Evolutionary conservation across 2,888 invertebrate genomes (phyloP), one percentile per base, ranked within the genome.

Genomic region (Lamellibrachia satsuma): DNA sequence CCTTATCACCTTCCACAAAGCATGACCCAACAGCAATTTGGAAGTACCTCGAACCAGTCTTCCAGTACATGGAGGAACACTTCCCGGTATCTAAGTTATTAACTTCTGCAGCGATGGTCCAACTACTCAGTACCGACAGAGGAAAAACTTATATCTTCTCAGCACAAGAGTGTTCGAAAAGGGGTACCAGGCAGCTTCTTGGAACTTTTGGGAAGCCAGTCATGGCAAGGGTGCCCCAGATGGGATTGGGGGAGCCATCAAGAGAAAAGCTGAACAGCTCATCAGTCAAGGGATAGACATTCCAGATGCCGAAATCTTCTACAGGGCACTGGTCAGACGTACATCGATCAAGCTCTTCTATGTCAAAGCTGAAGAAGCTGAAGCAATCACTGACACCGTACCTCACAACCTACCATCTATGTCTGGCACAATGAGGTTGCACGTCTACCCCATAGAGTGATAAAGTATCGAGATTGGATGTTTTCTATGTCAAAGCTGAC

Each of bases 151-250:
- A 94, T 95, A 94, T 93, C 94, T 96, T 3, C 75, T 94, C 27
- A 92, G 93, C n/a, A 93, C 91, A 51, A 93, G 93, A 91, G 52
- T 93, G 8, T 55, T 27, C 15, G 11, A 90, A 52, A 22, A 15
- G 27, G 93, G 93, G 2, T 93, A 94, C 91, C 92, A 90, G 39
- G 52, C 51, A 11, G 93, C 91, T 6, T 92, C 94, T 8, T 96
- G 95, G 96, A 95, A 96, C 92, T 96, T 94, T 94, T 95, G 94
- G 91, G 96, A 96, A 94, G 94, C 95, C 60, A 95, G 95, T 3
- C 96, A 96, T 94, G 95, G 96, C 7, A 96, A 96, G 93, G 96
- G 95, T 22, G 94, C 95, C 39, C 95, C 95, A 51, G 96, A 95
- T 95, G 96, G 95, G n/a, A 93, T 96, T 60, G 96, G 95, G 92